These are phyloP conservation scores for Channa argus DNA, from an alignment of 2,113 vertebrate species.

Conservation along the genomic window DNA sequence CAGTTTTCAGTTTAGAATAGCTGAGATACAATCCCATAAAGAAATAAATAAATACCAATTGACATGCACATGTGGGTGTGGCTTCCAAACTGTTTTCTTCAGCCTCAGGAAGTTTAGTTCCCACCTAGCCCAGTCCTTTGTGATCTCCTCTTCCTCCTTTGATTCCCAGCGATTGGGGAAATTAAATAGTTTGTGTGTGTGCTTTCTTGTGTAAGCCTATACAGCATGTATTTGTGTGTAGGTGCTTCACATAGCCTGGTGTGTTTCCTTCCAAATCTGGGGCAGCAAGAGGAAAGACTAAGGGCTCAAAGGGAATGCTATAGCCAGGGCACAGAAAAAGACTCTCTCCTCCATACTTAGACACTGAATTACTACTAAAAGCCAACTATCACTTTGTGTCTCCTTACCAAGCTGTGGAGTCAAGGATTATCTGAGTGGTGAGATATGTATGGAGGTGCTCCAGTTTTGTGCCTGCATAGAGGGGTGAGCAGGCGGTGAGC, in stretches of 20 bases:
- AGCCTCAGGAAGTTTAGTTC: conserved; percentile 35
- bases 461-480: conserved; percentile 59
- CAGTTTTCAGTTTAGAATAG: no score
- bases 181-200: conserved; percentile 16
- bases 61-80: conserved; percentile 2
- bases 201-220: neutral
- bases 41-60: neutral
- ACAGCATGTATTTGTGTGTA: neutral
- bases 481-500: conserved; percentile 28
- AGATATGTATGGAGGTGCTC: conserved; percentile 51
- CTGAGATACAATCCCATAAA: no score
- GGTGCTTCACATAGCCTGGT: conserved; percentile 1
- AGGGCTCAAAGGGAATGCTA: conserved; percentile 58
- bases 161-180: conserved; percentile 33
- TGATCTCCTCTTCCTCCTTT: conserved; percentile 32
- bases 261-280: conserved; percentile 35
- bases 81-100: conserved; percentile 26
- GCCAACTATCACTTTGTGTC: conserved; percentile 40
- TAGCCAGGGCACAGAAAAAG: conserved; percentile 46
- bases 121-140: conserved; percentile 25
- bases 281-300: conserved; percentile 26
- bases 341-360: conserved; percentile 27
- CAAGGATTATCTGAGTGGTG: conserved; percentile 45
- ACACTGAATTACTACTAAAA: conserved; percentile 48
- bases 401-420: conserved; percentile 36